Base-by-base conservation (phyloP, 37 sponge, comb jelly and placozoan genomes). In the Mnemiopsis leidyi region DNA sequence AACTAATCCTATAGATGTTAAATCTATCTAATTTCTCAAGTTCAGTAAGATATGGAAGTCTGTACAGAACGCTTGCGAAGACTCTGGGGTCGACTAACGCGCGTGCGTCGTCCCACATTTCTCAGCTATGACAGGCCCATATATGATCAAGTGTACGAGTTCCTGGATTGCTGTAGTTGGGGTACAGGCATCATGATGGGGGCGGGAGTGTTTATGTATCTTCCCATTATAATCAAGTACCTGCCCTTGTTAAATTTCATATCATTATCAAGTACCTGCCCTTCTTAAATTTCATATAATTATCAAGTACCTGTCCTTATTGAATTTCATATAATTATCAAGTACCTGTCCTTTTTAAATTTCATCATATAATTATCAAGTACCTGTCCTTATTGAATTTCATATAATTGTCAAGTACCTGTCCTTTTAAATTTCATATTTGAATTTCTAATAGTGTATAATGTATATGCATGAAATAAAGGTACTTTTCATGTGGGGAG, bases 111-210 rank as follows among this genome's bases (percentile, higher is more conserved):
- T 7, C 34, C 36, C 34, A 33, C 82, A 30, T 29, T 35, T 32
- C 35, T 29, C 2, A 34, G 82, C 21, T 34, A 79, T 79, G 36
- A 79, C 34, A 71, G 75, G 75, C 25, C 30, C 2, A 5, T 71
- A 25, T 71, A 23, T 71, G 75, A 71, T 13, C 75, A 71, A 25
- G 75, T 71, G 30, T 71, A 71, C 20, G 75, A 71, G 3, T 71
- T 71, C 30, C 25, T 28, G 26, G 75, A 71, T 71, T 71, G 75
- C 20, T 71, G 75, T 28, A 71, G 30, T 71, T 71, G 75, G 75
- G 75, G 75, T 3, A 71, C 75, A 23, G 75, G 75, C 20, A 71
- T 71, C 30, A 71, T 71, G 75, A 71, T 71, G 75, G 75, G 75
- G 20, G 75, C 75, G 30, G 75, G 75, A n/a, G 75, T 71, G 21